phyloP scores from a whole-genome alignment of 2,113 vertebrate genomes.

The Seriola rivoliana region DNA sequence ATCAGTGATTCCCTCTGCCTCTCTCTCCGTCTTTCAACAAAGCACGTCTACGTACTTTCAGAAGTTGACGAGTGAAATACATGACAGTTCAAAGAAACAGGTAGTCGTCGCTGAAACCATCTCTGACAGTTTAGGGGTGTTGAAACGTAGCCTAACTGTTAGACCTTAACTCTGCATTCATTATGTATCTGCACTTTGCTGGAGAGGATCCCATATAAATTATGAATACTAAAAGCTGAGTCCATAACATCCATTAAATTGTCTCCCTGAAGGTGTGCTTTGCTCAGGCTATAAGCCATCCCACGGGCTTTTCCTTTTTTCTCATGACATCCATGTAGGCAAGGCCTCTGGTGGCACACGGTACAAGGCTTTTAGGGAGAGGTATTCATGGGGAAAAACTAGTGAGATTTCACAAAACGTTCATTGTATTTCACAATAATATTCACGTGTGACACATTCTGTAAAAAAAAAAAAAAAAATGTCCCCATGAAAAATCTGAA shows the following conservation, averaged over 20 bases:
- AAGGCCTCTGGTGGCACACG: conserved; percentile 41
- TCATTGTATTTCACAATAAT: conserved; percentile 2
- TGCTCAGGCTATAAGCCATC: conserved; percentile 64
- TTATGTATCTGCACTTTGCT: conserved; percentile 86
- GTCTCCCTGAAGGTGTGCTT: conserved; percentile 76
- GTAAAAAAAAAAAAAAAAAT: conserved; percentile 3
- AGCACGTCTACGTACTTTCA: conserved; percentile 41
- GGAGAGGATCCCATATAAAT: conserved; percentile 85
- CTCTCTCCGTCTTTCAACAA: conserved; percentile 49
- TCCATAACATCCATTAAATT: conserved; percentile 85
- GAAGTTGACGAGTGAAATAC: conserved; percentile 52
- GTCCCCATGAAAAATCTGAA: conserved; percentile 17
- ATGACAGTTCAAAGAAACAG: conserved; percentile 76
- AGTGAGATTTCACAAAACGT: conserved; percentile 27
- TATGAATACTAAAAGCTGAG: conserved; percentile 88
- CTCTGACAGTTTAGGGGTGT: conserved; percentile 79
- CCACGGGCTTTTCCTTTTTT: conserved; percentile 56
- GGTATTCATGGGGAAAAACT: neutral
- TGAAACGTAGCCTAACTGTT: conserved; percentile 79
- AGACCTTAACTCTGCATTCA: conserved; percentile 84
- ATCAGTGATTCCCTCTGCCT: conserved; percentile 60
- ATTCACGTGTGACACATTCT: conserved; percentile 7
- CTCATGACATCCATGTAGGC: conserved; percentile 55
- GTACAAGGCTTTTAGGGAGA: conserved; percentile 40
- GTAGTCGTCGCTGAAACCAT: conserved; percentile 62